These are phyloP conservation scores for Rhagium mordax DNA, from an alignment of 2,888 invertebrate genomes.

Conservation along the genomic window DNA sequence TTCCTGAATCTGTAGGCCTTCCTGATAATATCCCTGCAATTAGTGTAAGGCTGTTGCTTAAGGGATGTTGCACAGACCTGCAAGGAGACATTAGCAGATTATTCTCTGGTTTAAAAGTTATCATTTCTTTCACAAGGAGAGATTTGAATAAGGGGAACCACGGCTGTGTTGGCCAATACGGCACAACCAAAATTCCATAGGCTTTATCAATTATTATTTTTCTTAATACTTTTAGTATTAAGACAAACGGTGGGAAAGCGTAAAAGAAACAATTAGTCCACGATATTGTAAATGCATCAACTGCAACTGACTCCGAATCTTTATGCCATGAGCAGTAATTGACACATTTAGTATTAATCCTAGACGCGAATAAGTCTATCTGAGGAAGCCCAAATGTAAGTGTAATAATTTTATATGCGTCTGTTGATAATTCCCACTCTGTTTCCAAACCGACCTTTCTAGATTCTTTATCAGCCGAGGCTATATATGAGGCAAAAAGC, in stretches of 20 bases:
- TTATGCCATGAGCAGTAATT: conserved; percentile 35
- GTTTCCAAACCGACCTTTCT: neutral
- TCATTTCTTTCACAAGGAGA: conserved; percentile 33
- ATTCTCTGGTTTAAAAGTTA: neutral
- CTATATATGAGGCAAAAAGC: neutral
- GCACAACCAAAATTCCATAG: conserved; percentile 56
- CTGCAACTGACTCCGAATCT: conserved; percentile 27
- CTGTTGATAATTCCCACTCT: neutral
- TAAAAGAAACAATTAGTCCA: conserved; percentile 42
- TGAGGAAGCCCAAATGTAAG: neutral
- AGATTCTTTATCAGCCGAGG: conserved; percentile 5
- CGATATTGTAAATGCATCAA: conserved; percentile 42
- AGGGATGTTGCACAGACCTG: conserved; percentile 42
- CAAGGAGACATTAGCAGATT: conserved; percentile 39
- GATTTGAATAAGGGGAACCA: conserved; percentile 55
- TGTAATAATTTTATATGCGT: conserved; percentile 7
- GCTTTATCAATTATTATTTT: conserved; percentile 48
- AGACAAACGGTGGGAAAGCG: conserved; percentile 40
- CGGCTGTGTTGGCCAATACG: conserved; percentile 54
- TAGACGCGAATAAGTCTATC: conserved; percentile 39
- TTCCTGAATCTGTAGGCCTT: too few relatives aligned
- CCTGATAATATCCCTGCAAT: too few relatives aligned
- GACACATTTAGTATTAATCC: conserved; percentile 40
- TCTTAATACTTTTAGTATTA: neutral
- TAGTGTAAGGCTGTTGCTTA: too few relatives aligned